Base-by-base conservation (phyloP, 2,888 invertebrate genomes). In the Venusia cambrica region DNA sequence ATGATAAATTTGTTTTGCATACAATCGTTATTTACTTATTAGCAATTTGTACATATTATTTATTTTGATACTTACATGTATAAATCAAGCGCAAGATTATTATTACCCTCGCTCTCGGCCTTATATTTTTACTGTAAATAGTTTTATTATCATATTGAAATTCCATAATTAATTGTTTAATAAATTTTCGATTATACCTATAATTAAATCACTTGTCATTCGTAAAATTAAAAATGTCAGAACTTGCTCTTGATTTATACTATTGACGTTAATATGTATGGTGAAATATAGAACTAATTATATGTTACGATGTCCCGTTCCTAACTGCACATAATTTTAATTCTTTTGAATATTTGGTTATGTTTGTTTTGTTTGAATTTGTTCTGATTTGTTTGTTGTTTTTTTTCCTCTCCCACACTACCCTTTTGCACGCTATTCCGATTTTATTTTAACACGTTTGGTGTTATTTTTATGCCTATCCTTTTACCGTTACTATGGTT, bases 301-400 rank as follows among this genome's bases (percentile, higher is more conserved):
- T 81, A 77, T 75, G 73, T 79, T 76, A 69, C 56, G 71, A 63
- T 68, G n/a, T 77, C 81, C 84, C 72, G 54, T 66, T 81, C 87
- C 85, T 83, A 76, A 78, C 61, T 76, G 85, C 87, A 87, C 85
- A 73, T 63, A 62, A 65, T 67, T 66, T 63, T 60, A 58, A 52
- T 63, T 52, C 56, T 54, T n/a, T 58, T 55, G 44, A 55, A 62
- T 62, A 68, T 63, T 71, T 72, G 56, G 64, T 75, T 75, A 59
- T 73, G 73, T 73, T 78, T 76, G 70, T 76, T 80, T 78, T 77
- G 76, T 84, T 78, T 84, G 75, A 81, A 65, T 72, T 85, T 78
- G 75, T 51, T 84, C 83, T 85, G 76, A 83, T 87, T 83, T 81
- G 76, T 83, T 83, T 84, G 80, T 84, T 87, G 75, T 87, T 85